These are phyloP conservation scores for Caenorhabditis panamensis DNA, from an alignment of 2,888 invertebrate species.

Conservation along the genomic window DNA sequence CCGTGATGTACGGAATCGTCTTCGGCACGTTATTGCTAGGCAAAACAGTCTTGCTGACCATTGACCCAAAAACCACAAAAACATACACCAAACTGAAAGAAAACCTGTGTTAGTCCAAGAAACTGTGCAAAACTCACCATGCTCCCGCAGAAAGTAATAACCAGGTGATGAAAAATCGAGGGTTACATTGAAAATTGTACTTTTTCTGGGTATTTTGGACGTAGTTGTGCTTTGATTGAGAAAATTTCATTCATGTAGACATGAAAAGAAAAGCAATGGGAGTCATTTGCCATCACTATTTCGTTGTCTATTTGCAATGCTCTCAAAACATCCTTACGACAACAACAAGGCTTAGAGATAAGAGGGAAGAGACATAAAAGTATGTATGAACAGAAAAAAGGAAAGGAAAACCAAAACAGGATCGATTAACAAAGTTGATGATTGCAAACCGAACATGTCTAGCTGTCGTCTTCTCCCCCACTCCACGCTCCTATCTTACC, in stretches of 20 bases:
- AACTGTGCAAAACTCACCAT: slow-evolving; percentile 22
- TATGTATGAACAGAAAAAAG: too few species aligned
- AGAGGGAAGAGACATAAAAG: too few species aligned
- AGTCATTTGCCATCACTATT: too few species aligned
- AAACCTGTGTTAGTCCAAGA: neutral
- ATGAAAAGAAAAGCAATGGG: too few species aligned
- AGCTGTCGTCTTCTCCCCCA: neutral
- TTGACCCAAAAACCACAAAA: slow-evolving; percentile 57
- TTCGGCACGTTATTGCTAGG: slow-evolving; percentile 56
- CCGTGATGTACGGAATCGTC: slow-evolving; percentile 55
- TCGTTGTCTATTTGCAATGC: slow-evolving; percentile 41
- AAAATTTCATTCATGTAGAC: slow-evolving; percentile 8
- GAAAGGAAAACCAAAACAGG: slow-evolving; percentile 20
- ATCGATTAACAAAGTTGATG: slow-evolving; percentile 45
- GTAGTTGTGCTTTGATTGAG: too few species aligned
- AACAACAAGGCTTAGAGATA: neutral
- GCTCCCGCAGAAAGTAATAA: slow-evolving; percentile 38
- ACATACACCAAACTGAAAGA: slow-evolving; percentile 57
- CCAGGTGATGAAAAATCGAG: slow-evolving; percentile 58
- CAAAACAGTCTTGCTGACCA: slow-evolving; percentile 49
- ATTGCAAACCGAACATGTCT: slow-evolving; percentile 18
- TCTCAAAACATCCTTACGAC: slow-evolving; percentile 29
- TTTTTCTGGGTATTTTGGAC: too few species aligned
- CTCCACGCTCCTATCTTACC: neutral
- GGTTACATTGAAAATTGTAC: slow-evolving; percentile 38